A percentile compares a stretch with the other conserved stretches of the same genome.
phyloP scores from a whole-genome alignment of 2,797 vertebrate genomes.

The Galaxias olidus region DNA sequence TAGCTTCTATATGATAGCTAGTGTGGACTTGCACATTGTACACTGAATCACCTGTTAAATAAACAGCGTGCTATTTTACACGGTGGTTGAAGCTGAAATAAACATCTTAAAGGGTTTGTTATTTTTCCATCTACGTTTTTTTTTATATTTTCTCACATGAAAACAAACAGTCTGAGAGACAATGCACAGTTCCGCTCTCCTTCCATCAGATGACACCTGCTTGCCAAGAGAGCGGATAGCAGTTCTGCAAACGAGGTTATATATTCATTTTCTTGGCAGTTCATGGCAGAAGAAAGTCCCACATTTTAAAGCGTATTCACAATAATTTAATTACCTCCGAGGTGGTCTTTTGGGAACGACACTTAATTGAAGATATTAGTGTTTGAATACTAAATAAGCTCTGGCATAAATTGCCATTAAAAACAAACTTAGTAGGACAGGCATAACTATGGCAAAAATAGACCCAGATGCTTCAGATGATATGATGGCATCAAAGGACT shows the following conservation, averaged over 20 bases:
- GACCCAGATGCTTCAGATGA: slow-evolving; percentile 69
- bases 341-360: slow-evolving; percentile 46
- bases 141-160: too few relatives aligned
- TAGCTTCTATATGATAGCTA: too few relatives aligned
- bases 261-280: slow-evolving; percentile 23
- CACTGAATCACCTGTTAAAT: too few relatives aligned
- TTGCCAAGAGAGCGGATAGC: background rate
- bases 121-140: too few relatives aligned
- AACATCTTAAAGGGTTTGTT: too few relatives aligned
- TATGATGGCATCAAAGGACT: slow-evolving; percentile 62
- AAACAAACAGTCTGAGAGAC: too few relatives aligned
- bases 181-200: too few relatives aligned
- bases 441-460: slow-evolving; percentile 59
- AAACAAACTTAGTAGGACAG: slow-evolving; percentile 52
- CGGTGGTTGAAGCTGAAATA: too few relatives aligned
- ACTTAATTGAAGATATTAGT: slow-evolving; percentile 63
- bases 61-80: too few relatives aligned
- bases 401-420: slow-evolving; percentile 58
- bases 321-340: slow-evolving; percentile 49
- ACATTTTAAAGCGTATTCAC: slow-evolving; percentile 39
- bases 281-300: slow-evolving; percentile 21
- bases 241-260: slow-evolving; percentile 21
- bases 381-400: slow-evolving; percentile 55
- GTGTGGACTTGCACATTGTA: too few relatives aligned
- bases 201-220: too few relatives aligned